Percentiles rank a stretch among this genome's conserved stretches.
Conservation (phyloP, 2,113 vertebrate genomes). For the Oncorhynchus kisutch region DNA sequence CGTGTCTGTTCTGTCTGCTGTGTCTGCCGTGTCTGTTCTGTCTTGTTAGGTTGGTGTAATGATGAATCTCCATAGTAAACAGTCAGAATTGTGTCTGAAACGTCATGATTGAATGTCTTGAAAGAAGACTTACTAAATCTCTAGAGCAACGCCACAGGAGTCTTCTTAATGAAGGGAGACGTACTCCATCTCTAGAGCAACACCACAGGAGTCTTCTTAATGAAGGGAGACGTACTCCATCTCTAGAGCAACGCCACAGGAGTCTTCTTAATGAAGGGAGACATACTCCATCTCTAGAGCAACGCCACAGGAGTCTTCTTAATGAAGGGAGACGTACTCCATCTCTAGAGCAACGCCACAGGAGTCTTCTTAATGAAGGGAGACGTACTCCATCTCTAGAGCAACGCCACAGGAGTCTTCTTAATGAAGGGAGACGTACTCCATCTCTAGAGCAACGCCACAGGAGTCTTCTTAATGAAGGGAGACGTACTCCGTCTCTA, state of each 20-base stretch:
- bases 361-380: no score
- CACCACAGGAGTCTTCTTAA: neutral
- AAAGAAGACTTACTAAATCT: neutral
- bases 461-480: neutral
- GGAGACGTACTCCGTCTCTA: neutral
- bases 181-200: neutral
- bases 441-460: neutral
- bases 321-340: neutral
- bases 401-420: neutral
- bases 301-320: neutral
- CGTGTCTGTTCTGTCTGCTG: neutral
- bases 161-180: no score
- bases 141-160: neutral
- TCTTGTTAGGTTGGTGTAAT: no score
- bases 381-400: neutral
- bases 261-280: no score
- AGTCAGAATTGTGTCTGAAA: no score
- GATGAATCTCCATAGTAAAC: no score
- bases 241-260: neutral
- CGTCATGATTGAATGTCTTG: neutral
- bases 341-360: neutral
- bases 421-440: no score
- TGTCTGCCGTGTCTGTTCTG: neutral
- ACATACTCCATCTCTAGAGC: neutral
- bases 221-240: neutral